These are phyloP conservation scores for Aproaerema taeniolella DNA, from an alignment of 2,888 invertebrate species.

Conservation along the genomic window DNA sequence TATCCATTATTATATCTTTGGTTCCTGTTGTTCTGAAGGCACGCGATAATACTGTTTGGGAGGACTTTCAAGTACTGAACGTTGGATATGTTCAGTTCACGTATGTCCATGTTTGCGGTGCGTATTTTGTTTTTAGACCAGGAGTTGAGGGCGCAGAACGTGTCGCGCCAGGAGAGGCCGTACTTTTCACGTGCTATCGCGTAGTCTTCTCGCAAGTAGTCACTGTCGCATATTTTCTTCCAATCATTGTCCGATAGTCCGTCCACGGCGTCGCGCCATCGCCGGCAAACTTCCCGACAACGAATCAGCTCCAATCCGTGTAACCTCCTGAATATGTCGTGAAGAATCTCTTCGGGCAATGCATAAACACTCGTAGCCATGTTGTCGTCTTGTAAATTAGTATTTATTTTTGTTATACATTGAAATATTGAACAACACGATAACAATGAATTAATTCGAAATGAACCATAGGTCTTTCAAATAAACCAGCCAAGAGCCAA, in stretches of 20 bases:
- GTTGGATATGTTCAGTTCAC: not conserved
- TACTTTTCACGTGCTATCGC: not conserved
- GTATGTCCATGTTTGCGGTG: not conserved
- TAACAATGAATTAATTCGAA: no score
- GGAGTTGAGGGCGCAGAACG: not conserved
- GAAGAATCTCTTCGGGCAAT: conserved; percentile 1
- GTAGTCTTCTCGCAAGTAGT: not conserved
- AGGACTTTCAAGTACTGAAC: conserved; percentile 1
- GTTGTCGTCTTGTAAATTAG: no score
- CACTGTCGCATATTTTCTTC: not conserved
- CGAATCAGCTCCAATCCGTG: not conserved
- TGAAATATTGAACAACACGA: no score
- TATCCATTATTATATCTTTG: no score
- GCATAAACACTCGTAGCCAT: not conserved
- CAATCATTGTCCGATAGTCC: not conserved
- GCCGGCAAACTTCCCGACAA: conserved; percentile 1
- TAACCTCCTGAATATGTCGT: not conserved
- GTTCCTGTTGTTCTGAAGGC: not conserved
- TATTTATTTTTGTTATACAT: no score
- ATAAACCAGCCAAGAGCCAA: no score
- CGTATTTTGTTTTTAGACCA: not conserved
- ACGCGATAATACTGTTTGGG: not conserved
- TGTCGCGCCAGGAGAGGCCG: conserved; percentile 1
- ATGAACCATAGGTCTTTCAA: no score
- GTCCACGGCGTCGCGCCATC: conserved; percentile 3